Conservation (phyloP, 2,888 invertebrate genomes). For the Drosophila suboccidentalis region DNA sequence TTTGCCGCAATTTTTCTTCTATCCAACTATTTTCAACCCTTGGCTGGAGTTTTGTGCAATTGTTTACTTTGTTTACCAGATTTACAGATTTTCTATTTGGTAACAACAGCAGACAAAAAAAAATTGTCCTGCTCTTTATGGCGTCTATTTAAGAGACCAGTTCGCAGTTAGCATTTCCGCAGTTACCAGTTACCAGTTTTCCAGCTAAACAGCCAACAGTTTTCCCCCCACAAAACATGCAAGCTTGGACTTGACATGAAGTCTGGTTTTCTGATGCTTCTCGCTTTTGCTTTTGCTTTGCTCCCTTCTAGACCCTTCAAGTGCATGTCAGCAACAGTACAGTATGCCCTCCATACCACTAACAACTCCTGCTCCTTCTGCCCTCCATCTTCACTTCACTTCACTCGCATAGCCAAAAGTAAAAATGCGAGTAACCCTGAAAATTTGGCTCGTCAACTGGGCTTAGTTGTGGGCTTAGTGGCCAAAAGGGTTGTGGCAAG, state of each 20-base stretch:
- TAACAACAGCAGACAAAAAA: slow-evolving; percentile 15
- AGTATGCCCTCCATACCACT: slow-evolving; percentile 11
- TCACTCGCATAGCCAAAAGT: slow-evolving; percentile 13
- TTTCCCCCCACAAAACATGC: slow-evolving; percentile 20
- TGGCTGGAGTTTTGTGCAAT: slow-evolving; percentile 50
- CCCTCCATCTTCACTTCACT: no score
- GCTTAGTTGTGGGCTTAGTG: slow-evolving; percentile 69
- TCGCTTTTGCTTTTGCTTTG: no score
- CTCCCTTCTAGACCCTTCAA: slow-evolving; percentile 32
- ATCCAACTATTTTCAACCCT: slow-evolving; percentile 35
- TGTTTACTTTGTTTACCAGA: slow-evolving; percentile 73
- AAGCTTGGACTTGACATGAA: slow-evolving; percentile 55
- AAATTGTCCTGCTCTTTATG: slow-evolving; percentile 46
- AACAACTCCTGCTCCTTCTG: no score
- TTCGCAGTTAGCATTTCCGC: slow-evolving; percentile 3
- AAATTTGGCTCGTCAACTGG: slow-evolving; percentile 71
- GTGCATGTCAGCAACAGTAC: slow-evolving; percentile 50
- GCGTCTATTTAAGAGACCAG: slow-evolving; percentile 42
- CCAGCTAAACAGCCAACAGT: slow-evolving; percentile 9
- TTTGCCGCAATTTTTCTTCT: slow-evolving; percentile 25
- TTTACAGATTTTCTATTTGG: slow-evolving; percentile 59
- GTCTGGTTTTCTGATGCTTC: slow-evolving; percentile 32
- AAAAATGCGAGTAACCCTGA: slow-evolving; percentile 69
- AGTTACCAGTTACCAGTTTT: slow-evolving; percentile 4
- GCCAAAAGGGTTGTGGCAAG: slow-evolving; percentile 14